Conservation (phyloP, 2,888 invertebrate species). For the Lordiphosa andalusiaca region DNA sequence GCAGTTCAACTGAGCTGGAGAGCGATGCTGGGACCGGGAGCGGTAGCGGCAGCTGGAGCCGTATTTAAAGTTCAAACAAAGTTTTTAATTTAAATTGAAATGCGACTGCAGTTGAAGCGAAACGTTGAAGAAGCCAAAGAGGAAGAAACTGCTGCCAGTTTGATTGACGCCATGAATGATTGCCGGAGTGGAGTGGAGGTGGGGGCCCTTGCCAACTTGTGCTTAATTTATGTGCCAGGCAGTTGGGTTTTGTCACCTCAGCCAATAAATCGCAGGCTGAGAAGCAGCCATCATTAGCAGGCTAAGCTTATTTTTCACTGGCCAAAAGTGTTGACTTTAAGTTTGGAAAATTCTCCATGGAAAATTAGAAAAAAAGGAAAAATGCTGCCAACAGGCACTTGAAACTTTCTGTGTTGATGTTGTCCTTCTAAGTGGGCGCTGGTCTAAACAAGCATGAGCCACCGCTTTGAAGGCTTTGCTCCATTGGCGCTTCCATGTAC, state of each 20-base stretch:
- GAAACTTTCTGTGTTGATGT: conserved; percentile 14
- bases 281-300: no score
- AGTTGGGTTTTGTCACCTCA: conserved; percentile 12
- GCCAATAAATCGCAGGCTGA: not conserved
- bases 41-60: conserved; percentile 18
- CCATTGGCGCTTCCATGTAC: not conserved
- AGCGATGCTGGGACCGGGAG: conserved; percentile 8
- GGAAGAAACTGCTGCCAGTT: conserved; percentile 30
- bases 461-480: conserved; percentile 39
- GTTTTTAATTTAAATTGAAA: conserved; percentile 75
- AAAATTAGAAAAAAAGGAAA: conserved; percentile 3
- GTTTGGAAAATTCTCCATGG: not conserved
- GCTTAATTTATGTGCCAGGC: conserved; percentile 13
- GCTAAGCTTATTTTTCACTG: no score
- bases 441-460: conserved; percentile 48
- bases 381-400: not conserved
- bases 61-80: conserved; percentile 58
- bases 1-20: conserved; percentile 46
- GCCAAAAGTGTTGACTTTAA: conserved; percentile 3
- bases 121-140: conserved; percentile 32
- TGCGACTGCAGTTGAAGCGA: conserved; percentile 49
- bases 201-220: not conserved
- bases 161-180: conserved; percentile 71
- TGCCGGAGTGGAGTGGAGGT: conserved; percentile 27
- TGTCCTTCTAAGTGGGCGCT: conserved; percentile 28